Conservation (phyloP, 2,888 invertebrate species). For the Andrena marginata region DNA sequence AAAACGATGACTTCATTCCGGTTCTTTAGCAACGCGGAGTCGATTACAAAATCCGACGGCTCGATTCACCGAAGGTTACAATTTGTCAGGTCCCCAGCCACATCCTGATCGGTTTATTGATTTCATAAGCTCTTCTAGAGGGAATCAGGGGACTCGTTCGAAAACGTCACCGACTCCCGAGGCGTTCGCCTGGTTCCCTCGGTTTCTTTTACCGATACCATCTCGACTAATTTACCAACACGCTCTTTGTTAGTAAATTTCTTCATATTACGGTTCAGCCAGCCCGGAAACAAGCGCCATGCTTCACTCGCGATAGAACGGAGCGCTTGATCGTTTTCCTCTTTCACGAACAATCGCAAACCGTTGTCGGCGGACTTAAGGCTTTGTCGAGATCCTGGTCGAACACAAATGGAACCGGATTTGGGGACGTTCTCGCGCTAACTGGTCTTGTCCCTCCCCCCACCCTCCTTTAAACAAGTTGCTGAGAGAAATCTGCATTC, state of each 20-base stretch:
- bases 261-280: not conserved
- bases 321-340: not conserved
- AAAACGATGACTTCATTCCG: conserved; percentile 20
- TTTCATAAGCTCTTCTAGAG: not conserved
- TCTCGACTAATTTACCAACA: not conserved
- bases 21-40: not conserved
- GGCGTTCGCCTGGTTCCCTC: not conserved
- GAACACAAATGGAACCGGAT: conserved; percentile 23
- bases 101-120: conserved; percentile 3
- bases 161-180: not conserved
- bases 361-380: not conserved
- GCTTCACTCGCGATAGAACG: no score
- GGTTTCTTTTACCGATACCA: not conserved
- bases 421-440: not conserved
- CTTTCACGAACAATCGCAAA: no score
- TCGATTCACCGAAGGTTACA: conserved; percentile 2
- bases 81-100: not conserved
- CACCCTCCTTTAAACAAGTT: not conserved
- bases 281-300: not conserved
- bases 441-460: not conserved
- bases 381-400: not conserved
- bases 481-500: not conserved
- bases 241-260: not conserved
- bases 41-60: conserved; percentile 12
- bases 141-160: not conserved